Percentiles rank a stretch among this genome's conserved stretches.
Evolutionary conservation across 2,888 invertebrate species (phyloP).

Genomic region (Ceriagrion tenellum): DNA sequence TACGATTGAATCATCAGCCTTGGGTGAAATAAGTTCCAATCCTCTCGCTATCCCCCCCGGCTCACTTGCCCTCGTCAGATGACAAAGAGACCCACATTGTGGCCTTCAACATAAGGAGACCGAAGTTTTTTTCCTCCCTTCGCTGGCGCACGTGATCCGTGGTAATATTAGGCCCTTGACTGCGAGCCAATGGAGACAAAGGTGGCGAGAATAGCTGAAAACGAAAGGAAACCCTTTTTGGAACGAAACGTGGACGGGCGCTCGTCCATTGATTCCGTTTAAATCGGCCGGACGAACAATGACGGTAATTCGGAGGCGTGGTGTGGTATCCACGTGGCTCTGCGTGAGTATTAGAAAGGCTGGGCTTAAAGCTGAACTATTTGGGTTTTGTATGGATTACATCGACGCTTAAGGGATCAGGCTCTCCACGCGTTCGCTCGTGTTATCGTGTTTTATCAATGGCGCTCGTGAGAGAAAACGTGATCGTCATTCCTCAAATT

Average conservation of each 20-base stretch:
- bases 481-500: too few species aligned
- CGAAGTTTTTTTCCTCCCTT: neutral
- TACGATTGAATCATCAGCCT: too few species aligned
- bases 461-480: too few species aligned
- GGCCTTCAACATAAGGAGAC: neutral
- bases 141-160: neutral
- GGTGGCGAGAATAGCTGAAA: neutral
- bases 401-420: too few species aligned
- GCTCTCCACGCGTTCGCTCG: too few species aligned
- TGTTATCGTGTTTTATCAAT: too few species aligned
- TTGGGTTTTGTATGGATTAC: too few species aligned
- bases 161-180: slow-evolving; percentile 17
- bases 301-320: neutral
- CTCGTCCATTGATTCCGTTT: neutral
- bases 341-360: too few species aligned
- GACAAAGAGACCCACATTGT: neutral
- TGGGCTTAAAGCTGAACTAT: too few species aligned
- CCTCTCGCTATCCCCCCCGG: too few species aligned
- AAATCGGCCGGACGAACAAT: neutral
- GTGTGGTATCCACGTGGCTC: too few species aligned
- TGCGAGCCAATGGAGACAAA: neutral
- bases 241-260: neutral
- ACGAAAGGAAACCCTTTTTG: neutral
- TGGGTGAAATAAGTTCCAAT: too few species aligned
- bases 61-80: neutral